A percentile compares a stretch with the other conserved stretches of the same genome.
phyloP scores from a whole-genome alignment of 2,888 invertebrate species.

The Hartigia nigra region DNA sequence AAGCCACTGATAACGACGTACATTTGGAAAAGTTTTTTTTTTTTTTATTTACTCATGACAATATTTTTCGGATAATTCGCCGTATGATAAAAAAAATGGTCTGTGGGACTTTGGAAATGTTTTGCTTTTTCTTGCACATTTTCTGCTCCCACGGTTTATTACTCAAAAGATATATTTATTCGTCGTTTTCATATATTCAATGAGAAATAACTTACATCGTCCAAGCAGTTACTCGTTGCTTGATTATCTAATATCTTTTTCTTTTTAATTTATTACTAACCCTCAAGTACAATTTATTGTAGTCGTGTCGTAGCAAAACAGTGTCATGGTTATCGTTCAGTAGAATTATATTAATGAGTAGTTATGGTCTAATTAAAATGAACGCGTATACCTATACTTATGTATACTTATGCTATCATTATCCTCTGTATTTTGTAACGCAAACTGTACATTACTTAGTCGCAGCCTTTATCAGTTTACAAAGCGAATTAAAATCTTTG shows the following conservation, averaged over 20 bases:
- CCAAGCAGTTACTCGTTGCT: background rate
- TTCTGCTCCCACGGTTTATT: rapidly evolving
- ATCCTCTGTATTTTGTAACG: background rate
- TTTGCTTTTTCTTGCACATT: background rate
- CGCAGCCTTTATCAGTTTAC: background rate
- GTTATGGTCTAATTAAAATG: background rate
- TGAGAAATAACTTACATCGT: background rate
- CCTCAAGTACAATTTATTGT: background rate
- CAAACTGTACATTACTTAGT: background rate
- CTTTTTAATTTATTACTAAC: background rate
- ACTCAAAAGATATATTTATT: background rate
- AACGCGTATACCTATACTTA: background rate
- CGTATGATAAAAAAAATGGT: background rate
- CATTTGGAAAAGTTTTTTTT: background rate
- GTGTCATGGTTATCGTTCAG: background rate
- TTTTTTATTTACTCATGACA: background rate
- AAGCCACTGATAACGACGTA: background rate
- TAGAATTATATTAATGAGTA: background rate
- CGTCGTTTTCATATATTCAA: background rate
- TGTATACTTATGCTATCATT: background rate
- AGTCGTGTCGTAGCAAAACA: background rate
- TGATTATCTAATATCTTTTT: background rate
- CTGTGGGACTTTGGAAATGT: background rate
- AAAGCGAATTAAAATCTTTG: background rate
- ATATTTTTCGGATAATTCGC: background rate